Percentiles rank a stretch among this genome's conserved stretches.
Evolutionary conservation across 2,113 vertebrate genomes (phyloP).

Genomic region (Upupa epops): DNA sequence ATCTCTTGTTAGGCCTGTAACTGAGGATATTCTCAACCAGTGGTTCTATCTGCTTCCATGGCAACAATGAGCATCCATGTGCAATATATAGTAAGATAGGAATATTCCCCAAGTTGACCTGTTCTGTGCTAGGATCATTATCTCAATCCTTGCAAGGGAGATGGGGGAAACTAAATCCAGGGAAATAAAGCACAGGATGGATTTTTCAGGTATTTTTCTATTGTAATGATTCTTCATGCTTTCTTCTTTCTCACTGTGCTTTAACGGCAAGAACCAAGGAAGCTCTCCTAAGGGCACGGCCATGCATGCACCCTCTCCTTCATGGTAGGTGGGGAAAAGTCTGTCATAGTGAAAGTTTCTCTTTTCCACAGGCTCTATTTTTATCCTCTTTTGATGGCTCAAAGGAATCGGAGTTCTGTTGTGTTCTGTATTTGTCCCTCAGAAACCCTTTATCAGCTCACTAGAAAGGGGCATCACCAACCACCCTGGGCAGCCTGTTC

Average conservation of each 20-base stretch:
- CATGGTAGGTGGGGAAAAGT: not conserved
- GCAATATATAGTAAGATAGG: not conserved
- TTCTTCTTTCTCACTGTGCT: not conserved
- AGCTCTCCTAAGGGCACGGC: not conserved
- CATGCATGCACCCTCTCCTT: not conserved
- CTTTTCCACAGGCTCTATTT: not conserved
- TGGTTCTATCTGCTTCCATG: not conserved
- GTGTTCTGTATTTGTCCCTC: not conserved
- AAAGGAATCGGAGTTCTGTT: not conserved
- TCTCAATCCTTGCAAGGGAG: not conserved
- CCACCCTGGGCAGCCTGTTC: no score
- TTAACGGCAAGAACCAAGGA: not conserved
- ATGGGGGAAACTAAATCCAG: not conserved
- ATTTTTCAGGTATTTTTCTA: not conserved
- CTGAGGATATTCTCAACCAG: not conserved
- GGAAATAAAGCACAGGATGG: not conserved
- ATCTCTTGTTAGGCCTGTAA: not conserved
- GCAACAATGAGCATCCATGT: not conserved
- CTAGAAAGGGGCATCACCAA: not conserved
- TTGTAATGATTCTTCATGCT: not conserved
- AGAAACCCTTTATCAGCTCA: not conserved
- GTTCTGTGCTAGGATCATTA: not conserved
- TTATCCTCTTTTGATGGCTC: not conserved
- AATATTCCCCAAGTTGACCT: not conserved
- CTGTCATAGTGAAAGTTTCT: not conserved